Evolutionary conservation across 2,888 invertebrate species (phyloP), one percentile per base, ranked within the genome.

Genomic region (Ypsolopha sequella): DNA sequence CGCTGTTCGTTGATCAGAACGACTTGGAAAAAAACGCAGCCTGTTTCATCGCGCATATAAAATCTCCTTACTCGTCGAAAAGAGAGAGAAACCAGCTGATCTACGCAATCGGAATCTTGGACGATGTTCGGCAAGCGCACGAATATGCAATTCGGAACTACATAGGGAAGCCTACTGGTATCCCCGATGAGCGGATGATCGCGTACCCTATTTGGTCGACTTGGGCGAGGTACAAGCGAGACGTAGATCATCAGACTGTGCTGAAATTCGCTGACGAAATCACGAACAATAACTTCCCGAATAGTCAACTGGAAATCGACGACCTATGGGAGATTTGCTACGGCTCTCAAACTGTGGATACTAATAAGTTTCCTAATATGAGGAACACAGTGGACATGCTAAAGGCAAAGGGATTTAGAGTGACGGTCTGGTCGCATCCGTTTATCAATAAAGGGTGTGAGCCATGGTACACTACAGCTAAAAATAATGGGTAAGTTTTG

Each of bases 1-100:
- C 93, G 0, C 71, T 93, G 0, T 92, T 92, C 65, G 82, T 92
- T 1, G 90, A 91, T 60, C 89, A 91, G 55, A 91, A 92, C 59
- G 76, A 87, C 52, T 52, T 70, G 2, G 70, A 74, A 48, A 74
- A 75, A 44, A 76, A 75, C 55, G 72, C 85, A 9, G 76, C 89
- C 0, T 90, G 90, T 59, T 87, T 90, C 61, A 80, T 84, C 45
- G 81, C 88, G 0, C 65, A 84, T 46, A 76, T 84, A 41, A 76
- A 70, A 59, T 61, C 89, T 51, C 88, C 89, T 6, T 88, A 88
- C 59, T 72, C 82, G 11, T 65, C 55, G 58, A 76, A 84, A 38
- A 66, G 86, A 11, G 70, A 71, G 24, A 71, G 70, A 49, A 76
- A 77, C 48, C 69, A 76, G 7, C 73, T 91, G 45, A 79, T 80